A percentile compares a stretch with the other conserved stretches of the same genome.
Evolutionary conservation across 2,888 invertebrate genomes (phyloP).

Genomic region (Drosophila borborema): DNA sequence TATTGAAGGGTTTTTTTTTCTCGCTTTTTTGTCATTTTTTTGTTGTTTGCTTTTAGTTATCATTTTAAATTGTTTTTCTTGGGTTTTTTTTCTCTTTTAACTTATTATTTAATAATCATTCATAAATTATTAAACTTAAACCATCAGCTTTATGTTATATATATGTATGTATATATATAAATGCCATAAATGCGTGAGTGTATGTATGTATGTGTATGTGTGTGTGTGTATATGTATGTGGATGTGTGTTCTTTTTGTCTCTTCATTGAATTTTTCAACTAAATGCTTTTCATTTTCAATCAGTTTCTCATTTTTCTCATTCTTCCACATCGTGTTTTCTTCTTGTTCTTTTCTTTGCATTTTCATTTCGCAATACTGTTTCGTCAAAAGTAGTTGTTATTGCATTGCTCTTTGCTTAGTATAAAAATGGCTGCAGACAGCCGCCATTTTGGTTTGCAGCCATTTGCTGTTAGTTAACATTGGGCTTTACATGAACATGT

Average conservation of each 20-base stretch:
- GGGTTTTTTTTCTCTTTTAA: constrained; percentile 49
- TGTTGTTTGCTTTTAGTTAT: constrained; percentile 46
- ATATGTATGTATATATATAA: constrained; percentile 60
- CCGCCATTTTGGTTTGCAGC: constrained; percentile 18
- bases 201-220: constrained; percentile 32
- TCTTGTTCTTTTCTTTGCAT: constrained; percentile 6
- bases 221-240: constrained; percentile 33
- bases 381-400: constrained; percentile 27
- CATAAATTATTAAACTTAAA: constrained; percentile 81
- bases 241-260: constrained; percentile 15
- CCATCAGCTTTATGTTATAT: constrained; percentile 71
- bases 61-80: constrained; percentile 26
- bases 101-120: constrained; percentile 69
- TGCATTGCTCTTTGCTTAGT: constrained; percentile 17
- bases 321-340: not conserved
- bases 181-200: constrained; percentile 67
- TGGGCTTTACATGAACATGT: constrained; percentile 9
- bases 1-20: constrained; percentile 82
- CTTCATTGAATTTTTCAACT: constrained; percentile 50
- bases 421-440: not conserved
- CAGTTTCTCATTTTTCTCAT: constrained; percentile 33
- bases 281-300: constrained; percentile 57
- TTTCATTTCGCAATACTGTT: constrained; percentile 59
- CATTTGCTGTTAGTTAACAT: constrained; percentile 24
- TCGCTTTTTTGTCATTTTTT: constrained; percentile 44